Evolutionary conservation across 1,140 invertebrate species (phyloP), one percentile per base, ranked within the genome.

Genomic region (Temnothorax curvispinosus): DNA sequence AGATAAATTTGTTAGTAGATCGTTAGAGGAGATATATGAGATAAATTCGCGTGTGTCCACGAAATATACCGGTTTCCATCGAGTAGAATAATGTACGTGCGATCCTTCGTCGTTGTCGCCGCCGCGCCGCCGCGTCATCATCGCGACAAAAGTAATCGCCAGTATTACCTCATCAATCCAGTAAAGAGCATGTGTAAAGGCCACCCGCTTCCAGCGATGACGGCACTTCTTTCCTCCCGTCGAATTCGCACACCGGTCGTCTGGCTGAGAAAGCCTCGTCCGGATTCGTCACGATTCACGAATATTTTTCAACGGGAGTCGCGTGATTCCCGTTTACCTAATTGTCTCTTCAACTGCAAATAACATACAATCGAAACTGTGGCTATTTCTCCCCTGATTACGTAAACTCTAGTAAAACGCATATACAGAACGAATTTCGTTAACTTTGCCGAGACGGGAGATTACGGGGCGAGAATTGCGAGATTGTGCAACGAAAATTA

Each of bases 161-260:
- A 41, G 71, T 84, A 93, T 94, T 94, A 93, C 91, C 92, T 94
- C 93, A 94, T 92, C 92, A 87, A 67, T 56, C 77, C 75, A 78
- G 86, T 88, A 92, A 90, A 91, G 88, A 78, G 15, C 47, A 47
- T 78, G 67, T 77, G 87, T 87, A 90, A 92, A 91, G 90, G 88
- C 87, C 89, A 88, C 41, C 88, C 82, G 88, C 71, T 93, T 92
- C 82, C 84, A 91, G 88, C 91, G 92, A 93, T 94, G 93, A 94
- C 92, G 93, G 75, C 92, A 94, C 86, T 69, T 65, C 81, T 32
- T 50, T 56, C 15, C 15, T 21, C 44, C 27, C 58, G 71, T 65
- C 54, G 67, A 87, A 75, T 81, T 80, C 47, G 18, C 58, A 27
- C 2, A 15, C 38, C n/a, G 67, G 18, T 71, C 9, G 18, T n/a